Base-by-base conservation (phyloP, 1,140 invertebrate species). In the Lucilia sericata region DNA sequence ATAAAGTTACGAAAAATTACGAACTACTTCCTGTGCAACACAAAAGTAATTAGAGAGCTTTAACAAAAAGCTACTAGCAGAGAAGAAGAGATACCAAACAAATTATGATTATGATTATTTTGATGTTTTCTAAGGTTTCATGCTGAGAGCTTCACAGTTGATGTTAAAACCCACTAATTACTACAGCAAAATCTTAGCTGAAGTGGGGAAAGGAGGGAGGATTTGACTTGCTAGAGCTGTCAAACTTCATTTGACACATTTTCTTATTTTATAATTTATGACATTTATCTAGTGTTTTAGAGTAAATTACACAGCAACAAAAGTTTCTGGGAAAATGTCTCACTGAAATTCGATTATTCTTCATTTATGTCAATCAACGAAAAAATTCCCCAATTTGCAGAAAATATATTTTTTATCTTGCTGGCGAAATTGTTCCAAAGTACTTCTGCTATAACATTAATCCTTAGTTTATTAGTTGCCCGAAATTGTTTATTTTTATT, bases 281-380 rank as follows among this genome's bases (percentile, higher is more conserved):
- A 75, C 74, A 36, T 36, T 75, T 36, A 25, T 75, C 74, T 25
- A 30, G 13, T 75, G 34, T 25, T 75, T 75, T 36, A 75, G 74
- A 19, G 14, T 75, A 75, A 75, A 75, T 89, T 89, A 89, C 87
- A 86, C 55, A 60, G 55, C 5, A 14, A 14, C 5, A 14, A n/a
- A 7, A 55, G 51, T 55, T 14, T 12, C 10, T 0, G 12, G 0
- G 17, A 3, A 30, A 30, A 17, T n/a, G 55, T 7, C 0, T 14
- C 55, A 60, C 85, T 85, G 85, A 86, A 89, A 89, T 88, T 89
- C 88, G 88, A 89, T 89, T 89, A 89, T 89, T 89, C 88, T 89
- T 89, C 88, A 89, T 89, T 89, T 89, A 86, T 86, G 88, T 89
- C 88, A 89, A 89, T 89, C 88, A 89, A 86, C 74, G 14, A 19